Evolutionary conservation across 2,888 invertebrate genomes (phyloP).

Genomic region (Ypsolopha scabrella): DNA sequence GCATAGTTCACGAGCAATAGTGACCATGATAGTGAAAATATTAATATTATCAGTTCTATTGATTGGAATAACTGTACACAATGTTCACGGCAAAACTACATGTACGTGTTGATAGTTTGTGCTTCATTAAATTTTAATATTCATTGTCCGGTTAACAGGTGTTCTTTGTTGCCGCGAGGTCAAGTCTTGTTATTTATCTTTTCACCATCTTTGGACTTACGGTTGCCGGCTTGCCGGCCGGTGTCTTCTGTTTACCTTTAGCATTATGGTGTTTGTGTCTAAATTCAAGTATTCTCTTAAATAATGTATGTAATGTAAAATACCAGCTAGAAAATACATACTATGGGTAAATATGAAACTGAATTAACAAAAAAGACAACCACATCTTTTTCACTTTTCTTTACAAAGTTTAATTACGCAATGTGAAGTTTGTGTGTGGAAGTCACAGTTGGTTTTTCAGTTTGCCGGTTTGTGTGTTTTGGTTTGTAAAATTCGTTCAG

Average conservation of each 20-base stretch:
- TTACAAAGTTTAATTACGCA: too few species aligned
- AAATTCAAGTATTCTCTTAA: too few species aligned
- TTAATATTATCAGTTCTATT: background rate
- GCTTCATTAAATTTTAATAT: background rate
- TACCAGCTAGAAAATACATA: too few species aligned
- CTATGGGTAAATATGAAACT: background rate
- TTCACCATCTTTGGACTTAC: too few species aligned
- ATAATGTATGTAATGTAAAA: too few species aligned
- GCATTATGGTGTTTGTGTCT: background rate
- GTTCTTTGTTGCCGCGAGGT: background rate
- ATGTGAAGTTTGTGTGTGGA: too few species aligned
- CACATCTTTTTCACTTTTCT: background rate
- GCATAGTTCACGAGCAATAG: background rate
- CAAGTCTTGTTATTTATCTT: background rate
- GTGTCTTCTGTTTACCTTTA: background rate
- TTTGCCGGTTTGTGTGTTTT: too few species aligned
- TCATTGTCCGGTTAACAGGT: background rate
- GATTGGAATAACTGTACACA: background rate
- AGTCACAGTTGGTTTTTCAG: too few species aligned
- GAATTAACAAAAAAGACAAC: background rate
- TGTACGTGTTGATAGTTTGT: constrained; percentile 3
- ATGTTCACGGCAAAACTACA: constrained; percentile 2
- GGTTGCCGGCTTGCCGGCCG: background rate
- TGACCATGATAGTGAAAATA: constrained; percentile 6
- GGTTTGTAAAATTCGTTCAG: too few species aligned